Percentiles rank a stretch among this genome's conserved stretches.
phyloP scores from a whole-genome alignment of 2,888 invertebrate species.

The Nomada flava region DNA sequence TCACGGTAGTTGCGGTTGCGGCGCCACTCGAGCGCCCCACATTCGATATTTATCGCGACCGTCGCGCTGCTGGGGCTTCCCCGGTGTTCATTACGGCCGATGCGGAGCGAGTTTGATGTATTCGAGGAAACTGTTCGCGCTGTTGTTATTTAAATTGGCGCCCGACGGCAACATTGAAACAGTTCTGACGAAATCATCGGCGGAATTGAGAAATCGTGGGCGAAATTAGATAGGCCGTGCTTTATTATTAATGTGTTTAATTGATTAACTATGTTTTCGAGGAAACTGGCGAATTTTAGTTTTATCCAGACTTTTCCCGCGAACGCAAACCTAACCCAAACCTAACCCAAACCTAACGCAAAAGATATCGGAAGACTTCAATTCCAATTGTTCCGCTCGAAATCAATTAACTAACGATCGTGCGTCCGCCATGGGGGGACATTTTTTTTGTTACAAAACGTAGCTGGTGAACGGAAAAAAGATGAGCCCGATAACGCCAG shows the following conservation, averaged over 20 bases:
- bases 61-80: not conserved
- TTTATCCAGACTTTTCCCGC: not conserved
- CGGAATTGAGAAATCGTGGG: not conserved
- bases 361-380: not conserved
- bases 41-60: not conserved
- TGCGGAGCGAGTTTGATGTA: no score
- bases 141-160: not conserved
- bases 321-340: not conserved
- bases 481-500: conserved; percentile 30
- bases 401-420: conserved; percentile 26
- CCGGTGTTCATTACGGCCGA: not conserved
- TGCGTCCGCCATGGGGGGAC: not conserved
- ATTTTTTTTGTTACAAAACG: not conserved
- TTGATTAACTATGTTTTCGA: not conserved
- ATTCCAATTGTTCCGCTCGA: conserved; percentile 8
- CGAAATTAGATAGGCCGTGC: not conserved
- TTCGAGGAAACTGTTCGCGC: no score
- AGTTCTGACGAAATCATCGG: not conserved
- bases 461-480: not conserved
- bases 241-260: conserved; percentile 2
- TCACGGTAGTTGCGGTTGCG: not conserved
- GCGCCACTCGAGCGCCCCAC: not conserved
- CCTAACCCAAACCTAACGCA: no score
- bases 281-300: not conserved
- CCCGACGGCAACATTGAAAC: not conserved